phyloP scores from a whole-genome alignment of 2,113 vertebrate genomes.

The Sialia sialis region DNA sequence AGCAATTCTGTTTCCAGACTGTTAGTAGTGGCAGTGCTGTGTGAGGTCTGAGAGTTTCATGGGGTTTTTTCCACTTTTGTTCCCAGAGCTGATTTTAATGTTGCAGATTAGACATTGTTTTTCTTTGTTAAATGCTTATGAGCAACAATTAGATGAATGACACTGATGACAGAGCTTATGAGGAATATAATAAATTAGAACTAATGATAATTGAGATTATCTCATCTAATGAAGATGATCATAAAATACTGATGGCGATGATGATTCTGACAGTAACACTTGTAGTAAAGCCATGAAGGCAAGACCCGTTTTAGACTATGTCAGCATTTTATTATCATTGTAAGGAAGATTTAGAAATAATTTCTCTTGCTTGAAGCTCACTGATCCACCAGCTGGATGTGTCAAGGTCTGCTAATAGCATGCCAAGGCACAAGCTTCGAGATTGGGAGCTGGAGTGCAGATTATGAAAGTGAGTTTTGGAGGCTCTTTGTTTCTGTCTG shows the following conservation, averaged over 20 bases:
- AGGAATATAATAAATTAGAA: conserved; percentile 36
- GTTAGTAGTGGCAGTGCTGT: background rate
- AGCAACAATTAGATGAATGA: background rate
- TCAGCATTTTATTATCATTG: background rate
- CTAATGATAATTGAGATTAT: conserved; percentile 35
- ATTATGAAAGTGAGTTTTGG: background rate
- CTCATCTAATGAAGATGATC: conserved; percentile 25
- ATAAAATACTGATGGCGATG: background rate
- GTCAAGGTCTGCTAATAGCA: background rate
- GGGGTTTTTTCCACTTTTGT: background rate
- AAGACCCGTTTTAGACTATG: background rate
- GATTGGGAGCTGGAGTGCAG: background rate
- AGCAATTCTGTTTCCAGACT: background rate
- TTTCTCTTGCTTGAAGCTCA: background rate
- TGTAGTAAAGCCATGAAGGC: background rate
- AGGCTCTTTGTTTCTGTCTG: background rate
- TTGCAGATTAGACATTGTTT: conserved; percentile 12
- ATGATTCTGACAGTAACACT: background rate
- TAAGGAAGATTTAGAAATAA: background rate
- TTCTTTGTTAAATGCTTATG: conserved; percentile 4
- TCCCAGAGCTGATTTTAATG: background rate
- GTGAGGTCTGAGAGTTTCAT: background rate
- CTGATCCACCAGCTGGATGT: background rate
- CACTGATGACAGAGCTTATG: conserved; percentile 34
- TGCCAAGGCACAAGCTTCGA: background rate